phyloP scores from a whole-genome alignment of 2,797 vertebrate species.

The Crenichthys baileyi region DNA sequence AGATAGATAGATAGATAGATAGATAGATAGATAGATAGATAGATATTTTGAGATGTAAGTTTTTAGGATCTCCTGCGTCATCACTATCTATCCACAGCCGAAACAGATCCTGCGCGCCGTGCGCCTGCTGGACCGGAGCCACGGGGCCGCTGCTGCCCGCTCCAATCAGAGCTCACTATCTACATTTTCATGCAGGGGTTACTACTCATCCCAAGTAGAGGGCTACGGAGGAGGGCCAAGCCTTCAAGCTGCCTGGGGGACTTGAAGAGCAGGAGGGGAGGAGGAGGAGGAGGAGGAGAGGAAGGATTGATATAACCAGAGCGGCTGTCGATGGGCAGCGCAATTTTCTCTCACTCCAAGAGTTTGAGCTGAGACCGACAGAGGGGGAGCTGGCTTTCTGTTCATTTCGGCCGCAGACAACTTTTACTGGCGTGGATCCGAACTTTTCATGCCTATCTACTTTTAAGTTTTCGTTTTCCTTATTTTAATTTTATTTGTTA shows the following conservation, averaged over 20 bases:
- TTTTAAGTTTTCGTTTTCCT: neutral
- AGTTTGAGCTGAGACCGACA: constrained; percentile 52
- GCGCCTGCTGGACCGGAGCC: neutral
- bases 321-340: constrained; percentile 71
- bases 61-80: neutral
- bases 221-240: constrained; percentile 88
- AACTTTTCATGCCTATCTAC: neutral
- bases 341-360: constrained; percentile 62
- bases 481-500: neutral
- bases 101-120: neutral
- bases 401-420: constrained; percentile 42
- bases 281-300: constrained; percentile 59
- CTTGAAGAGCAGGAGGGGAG: constrained; percentile 71
- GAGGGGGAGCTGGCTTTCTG: constrained; percentile 63
- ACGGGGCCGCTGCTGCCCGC: neutral
- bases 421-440: constrained; percentile 35
- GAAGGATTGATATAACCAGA: constrained; percentile 88
- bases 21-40: no score
- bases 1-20: neutral
- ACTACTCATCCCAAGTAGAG: constrained; percentile 61
- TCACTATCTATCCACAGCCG: neutral
- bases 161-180: constrained; percentile 17
- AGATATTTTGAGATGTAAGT: no score
- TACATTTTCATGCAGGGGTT: constrained; percentile 69
- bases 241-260: constrained; percentile 78